Base-by-base conservation (phyloP, 2,113 vertebrate genomes). In the Entosphenus tridentatus region DNA sequence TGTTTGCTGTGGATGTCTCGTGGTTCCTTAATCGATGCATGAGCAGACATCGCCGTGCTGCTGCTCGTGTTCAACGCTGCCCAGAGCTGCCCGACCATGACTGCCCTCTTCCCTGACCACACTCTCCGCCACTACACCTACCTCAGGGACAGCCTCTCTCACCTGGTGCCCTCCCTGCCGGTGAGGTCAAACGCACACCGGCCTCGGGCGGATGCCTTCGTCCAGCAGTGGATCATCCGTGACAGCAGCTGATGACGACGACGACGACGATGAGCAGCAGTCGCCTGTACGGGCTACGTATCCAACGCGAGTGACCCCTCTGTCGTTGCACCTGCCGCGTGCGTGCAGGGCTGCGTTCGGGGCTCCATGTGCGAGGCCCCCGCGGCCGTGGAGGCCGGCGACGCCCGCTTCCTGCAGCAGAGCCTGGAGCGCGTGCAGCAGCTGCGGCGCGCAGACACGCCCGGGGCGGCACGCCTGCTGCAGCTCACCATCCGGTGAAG, bases 11-110 rank as follows among this genome's bases (percentile, higher is more conserved):
- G 57, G 17, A 54, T n/a, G n/a, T 57, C 3, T 10, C 16, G 2
- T 16, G 10, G 56, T 70, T 54, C 70, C 56, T 70, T 21, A 62
- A 58, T 70, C 10, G 16, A 12, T 3, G 10, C 14, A 56, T 68
- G 3, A 57, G 72, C 75, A 96, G 93, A 98, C 71, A 96, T 96
- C 11, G 93, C 91, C 0, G 92, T 96, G 69, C 77, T 98, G 77
- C 90, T 98, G 71, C 74, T 98, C 73, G 90, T 98, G 71, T 98
- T 98, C 76, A 96, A 96, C 1, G 89, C 93, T 16, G 90, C 91
- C 56, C 84, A 86, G 75, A 86, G 84, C 1, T 96, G 93, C 70
- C 88, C 89, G 10, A 98, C 92, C 1, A 92, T 98, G 91, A 83
- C 87, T 0, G 89, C 92, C 0, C 80, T 98, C 69, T 96, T 98